Evolutionary conservation across 2,113 vertebrate species (phyloP), one percentile per base, ranked within the genome.

Genomic region (Nannospalax galili): DNA sequence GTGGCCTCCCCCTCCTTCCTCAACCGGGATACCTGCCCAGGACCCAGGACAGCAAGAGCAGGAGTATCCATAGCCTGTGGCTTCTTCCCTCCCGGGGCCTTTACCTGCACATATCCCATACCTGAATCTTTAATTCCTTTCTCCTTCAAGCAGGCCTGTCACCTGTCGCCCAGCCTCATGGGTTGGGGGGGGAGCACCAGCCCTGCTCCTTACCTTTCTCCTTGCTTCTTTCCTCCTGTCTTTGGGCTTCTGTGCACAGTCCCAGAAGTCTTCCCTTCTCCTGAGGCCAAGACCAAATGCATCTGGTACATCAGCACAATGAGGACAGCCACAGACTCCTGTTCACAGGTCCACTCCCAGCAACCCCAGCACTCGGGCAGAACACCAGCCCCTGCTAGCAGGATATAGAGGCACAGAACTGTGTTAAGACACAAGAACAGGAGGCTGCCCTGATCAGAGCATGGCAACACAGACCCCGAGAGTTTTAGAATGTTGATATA

Each of bases 1-100:
- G 4, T 24, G 0, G 0, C 11, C 12, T 28, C 89, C 20, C 2
- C 1, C 45, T n/a, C 20, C 12, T 58, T 86, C 37, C 17, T 0
- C 0, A 45, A 11, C 2, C 8, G 0, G 56, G 35, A 70, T 70
- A 30, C 3, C 3, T 14, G 1, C 17, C 84, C 17, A n/a, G 4
- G n/a, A 48, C 45, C 35, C 26, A 4, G 4, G 40, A 48, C 2
- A 4, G 24, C 74, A 67, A 62, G 16, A 28, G 6, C 0, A 0
- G 37, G 74, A 42, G 62, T 15, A 0, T 10, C 56, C 48, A 82
- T 45, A 40, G 40, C 78, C 40, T 14, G 19, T n/a, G 60, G 56
- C 15, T 14, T 12, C 15, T 30, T 42, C 37, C 58, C 17, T 48
- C 35, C 10, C 16, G 22, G 10, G 67, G 62, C 32, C 42, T 75